These are phyloP conservation scores for Sebastes miniatus DNA, from an alignment of 2,797 vertebrate species.

Conservation along the genomic window DNA sequence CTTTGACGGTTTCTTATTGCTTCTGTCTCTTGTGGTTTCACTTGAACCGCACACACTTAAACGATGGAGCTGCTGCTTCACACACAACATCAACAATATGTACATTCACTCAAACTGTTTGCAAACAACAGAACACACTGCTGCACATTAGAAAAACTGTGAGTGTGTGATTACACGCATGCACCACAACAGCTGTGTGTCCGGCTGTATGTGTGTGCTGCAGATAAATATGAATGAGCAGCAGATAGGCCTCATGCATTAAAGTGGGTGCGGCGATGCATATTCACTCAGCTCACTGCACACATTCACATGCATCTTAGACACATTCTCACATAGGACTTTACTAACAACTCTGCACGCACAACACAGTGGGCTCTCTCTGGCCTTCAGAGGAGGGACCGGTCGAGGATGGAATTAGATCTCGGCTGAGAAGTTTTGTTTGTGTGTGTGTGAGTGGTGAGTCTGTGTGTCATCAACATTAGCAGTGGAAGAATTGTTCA, in stretches of 20 bases:
- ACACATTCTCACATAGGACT: constrained; percentile 40
- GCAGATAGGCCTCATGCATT: constrained; percentile 54
- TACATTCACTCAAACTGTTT: constrained; percentile 39
- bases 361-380: constrained; percentile 1
- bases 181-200: constrained; percentile 45
- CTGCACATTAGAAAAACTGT: background rate
- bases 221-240: constrained; percentile 70
- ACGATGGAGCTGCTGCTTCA: background rate
- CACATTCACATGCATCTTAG: constrained; percentile 56
- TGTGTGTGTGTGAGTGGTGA: background rate
- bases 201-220: constrained; percentile 26
- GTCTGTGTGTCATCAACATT: background rate
- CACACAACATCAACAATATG: background rate
- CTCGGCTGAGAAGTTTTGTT: background rate
- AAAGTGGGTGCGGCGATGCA: constrained; percentile 58
- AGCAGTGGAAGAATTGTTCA: background rate
- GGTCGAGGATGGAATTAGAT: background rate
- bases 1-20: constrained; percentile 42
- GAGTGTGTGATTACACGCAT: constrained; percentile 16
- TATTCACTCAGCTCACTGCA: constrained; percentile 63
- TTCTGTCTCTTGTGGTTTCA: constrained; percentile 25
- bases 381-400: background rate
- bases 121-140: constrained; percentile 39
- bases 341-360: constrained; percentile 51
- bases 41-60: background rate